These are phyloP conservation scores for Pteria penguin DNA, from an alignment of 2,888 invertebrate genomes.

Conservation along the genomic window DNA sequence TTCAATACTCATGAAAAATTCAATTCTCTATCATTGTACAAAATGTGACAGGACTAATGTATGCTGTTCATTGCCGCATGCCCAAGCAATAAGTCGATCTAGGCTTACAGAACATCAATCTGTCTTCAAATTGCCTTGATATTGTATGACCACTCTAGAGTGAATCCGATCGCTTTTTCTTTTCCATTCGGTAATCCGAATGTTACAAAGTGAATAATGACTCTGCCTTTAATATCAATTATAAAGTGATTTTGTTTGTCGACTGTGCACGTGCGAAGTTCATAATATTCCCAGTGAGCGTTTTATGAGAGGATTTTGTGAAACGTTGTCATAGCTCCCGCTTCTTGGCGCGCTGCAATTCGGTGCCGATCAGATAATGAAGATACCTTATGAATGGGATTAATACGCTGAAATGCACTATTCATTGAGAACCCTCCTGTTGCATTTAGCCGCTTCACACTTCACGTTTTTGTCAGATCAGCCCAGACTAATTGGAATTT, in stretches of 20 bases:
- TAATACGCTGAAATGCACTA: constrained; percentile 38
- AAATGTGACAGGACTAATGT: no score
- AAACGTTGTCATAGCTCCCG: constrained; percentile 35
- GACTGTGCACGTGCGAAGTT: constrained; percentile 42
- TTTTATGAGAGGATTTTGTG: constrained; percentile 36
- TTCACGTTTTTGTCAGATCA: constrained; percentile 35
- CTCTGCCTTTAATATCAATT: constrained; percentile 37
- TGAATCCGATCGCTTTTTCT: neutral
- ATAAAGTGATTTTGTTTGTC: constrained; percentile 29
- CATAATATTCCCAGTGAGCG: constrained; percentile 40
- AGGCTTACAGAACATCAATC: neutral
- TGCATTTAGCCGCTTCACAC: constrained; percentile 29
- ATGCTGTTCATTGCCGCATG: neutral
- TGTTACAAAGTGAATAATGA: constrained; percentile 36
- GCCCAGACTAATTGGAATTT: constrained; percentile 36
- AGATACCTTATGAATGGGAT: constrained; percentile 34
- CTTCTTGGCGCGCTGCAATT: constrained; percentile 26
- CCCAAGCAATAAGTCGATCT: neutral
- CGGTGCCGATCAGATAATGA: constrained; percentile 40
- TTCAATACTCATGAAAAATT: no score
- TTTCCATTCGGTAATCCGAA: neutral
- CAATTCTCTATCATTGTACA: no score
- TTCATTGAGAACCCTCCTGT: constrained; percentile 32
- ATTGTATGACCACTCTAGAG: neutral
- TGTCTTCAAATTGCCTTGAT: neutral